These are phyloP conservation scores for Hoplias malabaricus DNA, from an alignment of 2,113 vertebrate genomes.

Conservation along the genomic window DNA sequence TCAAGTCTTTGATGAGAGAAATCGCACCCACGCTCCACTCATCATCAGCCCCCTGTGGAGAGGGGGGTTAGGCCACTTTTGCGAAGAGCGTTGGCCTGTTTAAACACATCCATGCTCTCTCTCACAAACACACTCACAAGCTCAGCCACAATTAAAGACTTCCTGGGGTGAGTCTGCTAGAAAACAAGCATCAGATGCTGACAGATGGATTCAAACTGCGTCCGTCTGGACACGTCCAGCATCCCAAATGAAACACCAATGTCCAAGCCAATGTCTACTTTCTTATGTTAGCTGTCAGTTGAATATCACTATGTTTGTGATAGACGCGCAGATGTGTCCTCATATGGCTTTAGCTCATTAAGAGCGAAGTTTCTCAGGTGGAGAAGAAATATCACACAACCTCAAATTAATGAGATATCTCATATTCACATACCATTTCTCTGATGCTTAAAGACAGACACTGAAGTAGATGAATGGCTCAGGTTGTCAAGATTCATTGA, in stretches of 20 bases:
- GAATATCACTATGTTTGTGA: not conserved
- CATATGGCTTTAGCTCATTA: not conserved
- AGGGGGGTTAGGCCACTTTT: slow-evolving; percentile 24
- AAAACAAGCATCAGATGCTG: slow-evolving; percentile 22
- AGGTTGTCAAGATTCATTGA: too few relatives aligned
- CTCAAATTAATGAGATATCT: not conserved
- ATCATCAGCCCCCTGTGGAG: slow-evolving; percentile 10
- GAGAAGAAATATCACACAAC: not conserved
- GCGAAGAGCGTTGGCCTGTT: slow-evolving; percentile 18
- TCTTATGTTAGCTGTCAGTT: not conserved
- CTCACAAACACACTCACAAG: not conserved
- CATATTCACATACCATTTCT: too few relatives aligned
- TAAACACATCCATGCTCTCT: slow-evolving; percentile 21
- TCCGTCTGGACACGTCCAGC: slow-evolving; percentile 23
- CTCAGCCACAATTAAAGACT: slow-evolving; percentile 34
- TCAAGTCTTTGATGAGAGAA: slow-evolving; percentile 38
- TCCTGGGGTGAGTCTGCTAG: slow-evolving; percentile 2
- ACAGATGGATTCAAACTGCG: slow-evolving; percentile 23
- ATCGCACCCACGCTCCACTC: slow-evolving; percentile 28
- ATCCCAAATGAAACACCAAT: slow-evolving; percentile 12
- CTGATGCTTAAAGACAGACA: too few relatives aligned
- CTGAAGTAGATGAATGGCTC: too few relatives aligned
- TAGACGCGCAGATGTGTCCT: not conserved
- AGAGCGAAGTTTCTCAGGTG: not conserved
- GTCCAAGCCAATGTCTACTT: not conserved